Percentiles rank a stretch among this genome's conserved stretches.
Conservation (phyloP, 1,140 invertebrate genomes). For the Aphidius gifuensis region DNA sequence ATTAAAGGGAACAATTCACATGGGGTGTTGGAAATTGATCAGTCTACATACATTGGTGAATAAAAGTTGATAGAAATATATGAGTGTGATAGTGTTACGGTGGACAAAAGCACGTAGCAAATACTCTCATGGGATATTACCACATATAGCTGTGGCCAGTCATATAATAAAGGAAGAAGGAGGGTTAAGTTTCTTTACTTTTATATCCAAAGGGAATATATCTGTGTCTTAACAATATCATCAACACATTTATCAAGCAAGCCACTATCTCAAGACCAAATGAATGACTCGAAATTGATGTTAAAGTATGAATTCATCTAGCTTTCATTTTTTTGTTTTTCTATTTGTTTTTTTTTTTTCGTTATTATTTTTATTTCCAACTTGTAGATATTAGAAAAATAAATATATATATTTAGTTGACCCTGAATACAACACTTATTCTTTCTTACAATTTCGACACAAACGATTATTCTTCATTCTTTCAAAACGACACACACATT, state of each 20-base stretch:
- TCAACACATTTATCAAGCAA: conserved; percentile 12
- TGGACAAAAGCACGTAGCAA: conserved; percentile 17
- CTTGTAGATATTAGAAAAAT: too few relatives aligned
- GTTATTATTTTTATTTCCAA: too few relatives aligned
- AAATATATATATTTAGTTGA: too few relatives aligned
- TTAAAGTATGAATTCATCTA: too few relatives aligned
- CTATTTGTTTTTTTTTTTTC: background rate
- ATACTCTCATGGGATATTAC: conserved; percentile 14
- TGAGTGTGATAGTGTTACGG: background rate
- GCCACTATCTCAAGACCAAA: too few relatives aligned
- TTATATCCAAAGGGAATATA: background rate
- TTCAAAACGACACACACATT: conserved; percentile 23
- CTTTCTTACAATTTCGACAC: conserved; percentile 25
- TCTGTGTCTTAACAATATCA: conserved; percentile 20
- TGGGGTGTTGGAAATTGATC: background rate
- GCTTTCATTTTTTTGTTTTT: too few relatives aligned
- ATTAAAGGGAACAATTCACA: conserved; percentile 24
- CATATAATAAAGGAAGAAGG: background rate
- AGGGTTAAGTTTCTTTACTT: conserved; percentile 4
- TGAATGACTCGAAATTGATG: too few relatives aligned
- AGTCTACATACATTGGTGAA: background rate
- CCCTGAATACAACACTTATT: conserved; percentile 17
- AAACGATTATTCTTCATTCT: conserved; percentile 37
- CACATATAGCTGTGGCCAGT: conserved; percentile 14
- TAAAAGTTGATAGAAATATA: background rate